Percentiles rank a stretch among this genome's conserved stretches.
Evolutionary conservation across 2,888 invertebrate genomes (phyloP).

Genomic region (Eilema caniola): DNA sequence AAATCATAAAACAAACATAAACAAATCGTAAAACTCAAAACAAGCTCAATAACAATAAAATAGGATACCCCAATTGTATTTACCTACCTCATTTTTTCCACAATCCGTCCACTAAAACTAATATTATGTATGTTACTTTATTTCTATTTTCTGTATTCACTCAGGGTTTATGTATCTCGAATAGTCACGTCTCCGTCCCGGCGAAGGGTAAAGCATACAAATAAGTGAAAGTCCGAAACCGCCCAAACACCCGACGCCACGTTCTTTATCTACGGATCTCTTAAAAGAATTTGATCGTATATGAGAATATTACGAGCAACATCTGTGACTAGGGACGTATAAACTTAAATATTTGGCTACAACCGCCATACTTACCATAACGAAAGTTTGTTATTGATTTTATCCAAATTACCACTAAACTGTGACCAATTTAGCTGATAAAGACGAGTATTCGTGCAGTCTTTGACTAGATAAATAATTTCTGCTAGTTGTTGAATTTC

Average conservation of each 20-base stretch:
- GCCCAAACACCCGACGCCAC: constrained; percentile 81
- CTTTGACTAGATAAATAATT: neutral
- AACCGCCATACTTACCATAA: constrained; percentile 52
- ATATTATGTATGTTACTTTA: constrained; percentile 86
- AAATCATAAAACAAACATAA: constrained; percentile 3
- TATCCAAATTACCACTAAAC: constrained; percentile 5
- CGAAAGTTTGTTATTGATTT: constrained; percentile 52
- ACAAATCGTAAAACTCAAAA: constrained; percentile 50
- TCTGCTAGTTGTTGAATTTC: neutral
- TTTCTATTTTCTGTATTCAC: constrained; percentile 87
- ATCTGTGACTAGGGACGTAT: constrained; percentile 85
- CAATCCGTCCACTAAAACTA: constrained; percentile 82
- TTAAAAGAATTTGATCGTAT: constrained; percentile 86
- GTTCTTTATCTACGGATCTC: constrained; percentile 86
- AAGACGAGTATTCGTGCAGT: neutral
- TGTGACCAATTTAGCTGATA: neutral
- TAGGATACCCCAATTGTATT: constrained; percentile 52
- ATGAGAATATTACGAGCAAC: constrained; percentile 85
- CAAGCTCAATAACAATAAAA: constrained; percentile 58
- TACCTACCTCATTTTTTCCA: constrained; percentile 64
- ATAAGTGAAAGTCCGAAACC: constrained; percentile 85
- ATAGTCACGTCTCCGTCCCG: constrained; percentile 84
- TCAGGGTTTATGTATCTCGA: constrained; percentile 87
- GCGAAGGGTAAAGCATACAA: constrained; percentile 85
- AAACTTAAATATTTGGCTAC: constrained; percentile 78